Base-by-base conservation (phyloP, 2,797 vertebrate species). In the Falco rusticolus region DNA sequence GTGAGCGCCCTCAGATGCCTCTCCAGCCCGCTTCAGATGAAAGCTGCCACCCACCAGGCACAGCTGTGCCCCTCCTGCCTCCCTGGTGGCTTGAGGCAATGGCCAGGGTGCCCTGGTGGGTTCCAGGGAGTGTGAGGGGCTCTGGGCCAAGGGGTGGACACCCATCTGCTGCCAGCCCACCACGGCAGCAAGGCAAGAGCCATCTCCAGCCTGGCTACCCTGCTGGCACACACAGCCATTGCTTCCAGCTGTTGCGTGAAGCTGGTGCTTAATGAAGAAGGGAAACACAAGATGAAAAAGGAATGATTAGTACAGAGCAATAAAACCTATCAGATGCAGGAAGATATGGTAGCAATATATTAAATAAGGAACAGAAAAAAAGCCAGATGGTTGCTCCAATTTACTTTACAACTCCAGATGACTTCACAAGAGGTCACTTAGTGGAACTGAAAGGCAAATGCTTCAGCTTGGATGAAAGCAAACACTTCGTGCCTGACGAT, bases 31-130 rank as follows among this genome's bases (percentile, higher is more conserved):
- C 39, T 70, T 64, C 6, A 64, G 63, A 18, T 34, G 43, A 63
- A 37, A 51, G 48, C 31, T 90, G 50, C 13, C 37, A 39, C 22
- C 24, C 37, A 39, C 28, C 24, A 51, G 65, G 43, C 70, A 59
- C 63, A 50, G 28, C 24, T 1, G 1, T 48, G 47, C 11, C 51
- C 45, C 50, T 81, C 22, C 57, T 43, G 26, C 17, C 34, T 60
- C 41, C 28, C 45, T 2, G 3, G 6, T 4, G 33, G 65, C 9
- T 34, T 2, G 0, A 19, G 64, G 41, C 6, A 11, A 24, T n/a
- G 48, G 56, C 97, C 95, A n/a, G 98, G 98, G 81, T 98, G 99
- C 96, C 98, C 98, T 59, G 98, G 98, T 83, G 98, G 98, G 97
- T 98, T 99, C 96, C 4, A 4, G 56, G 65, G 47, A 39, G 9